Conservation (phyloP, 2,797 vertebrate genomes). For the Sebastes iracundus region DNA sequence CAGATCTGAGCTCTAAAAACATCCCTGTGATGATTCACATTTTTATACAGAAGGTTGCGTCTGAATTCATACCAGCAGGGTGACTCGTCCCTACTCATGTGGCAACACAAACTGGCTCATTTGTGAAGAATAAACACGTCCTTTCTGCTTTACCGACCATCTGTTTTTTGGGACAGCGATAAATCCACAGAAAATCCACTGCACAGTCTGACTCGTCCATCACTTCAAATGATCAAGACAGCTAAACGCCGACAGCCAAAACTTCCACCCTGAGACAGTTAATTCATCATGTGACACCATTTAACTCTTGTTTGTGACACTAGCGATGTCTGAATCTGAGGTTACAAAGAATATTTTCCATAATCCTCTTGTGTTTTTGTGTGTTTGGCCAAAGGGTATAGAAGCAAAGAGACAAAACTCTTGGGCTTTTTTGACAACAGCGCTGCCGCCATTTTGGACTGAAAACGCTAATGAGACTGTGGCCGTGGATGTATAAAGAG, state of each 20-base stretch:
- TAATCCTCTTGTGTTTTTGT: slow-evolving; percentile 21
- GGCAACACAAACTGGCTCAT: slow-evolving; percentile 18
- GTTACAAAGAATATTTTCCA: slow-evolving; percentile 37
- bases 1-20: background rate
- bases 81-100: background rate
- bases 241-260: background rate
- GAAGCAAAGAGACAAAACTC: background rate
- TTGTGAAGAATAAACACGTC: slow-evolving; percentile 10
- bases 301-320: background rate
- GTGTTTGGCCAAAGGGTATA: background rate
- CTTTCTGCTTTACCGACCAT: slow-evolving; percentile 22
- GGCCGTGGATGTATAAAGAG: too few species aligned
- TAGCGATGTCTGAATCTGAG: background rate
- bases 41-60: background rate
- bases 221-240: slow-evolving; percentile 2
- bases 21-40: slow-evolving; percentile 1
- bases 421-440: too few species aligned
- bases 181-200: slow-evolving; percentile 10
- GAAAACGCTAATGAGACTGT: too few species aligned
- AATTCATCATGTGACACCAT: background rate
- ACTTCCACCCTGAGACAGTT: background rate
- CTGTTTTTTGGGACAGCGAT: slow-evolving; percentile 33
- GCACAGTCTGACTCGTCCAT: slow-evolving; percentile 9
- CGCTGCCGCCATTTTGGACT: too few species aligned
- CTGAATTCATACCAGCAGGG: background rate